Percentiles rank a stretch among this genome's conserved stretches.
phyloP scores from a whole-genome alignment of 1,140 invertebrate genomes.

The Tetragnatha versicolor region DNA sequence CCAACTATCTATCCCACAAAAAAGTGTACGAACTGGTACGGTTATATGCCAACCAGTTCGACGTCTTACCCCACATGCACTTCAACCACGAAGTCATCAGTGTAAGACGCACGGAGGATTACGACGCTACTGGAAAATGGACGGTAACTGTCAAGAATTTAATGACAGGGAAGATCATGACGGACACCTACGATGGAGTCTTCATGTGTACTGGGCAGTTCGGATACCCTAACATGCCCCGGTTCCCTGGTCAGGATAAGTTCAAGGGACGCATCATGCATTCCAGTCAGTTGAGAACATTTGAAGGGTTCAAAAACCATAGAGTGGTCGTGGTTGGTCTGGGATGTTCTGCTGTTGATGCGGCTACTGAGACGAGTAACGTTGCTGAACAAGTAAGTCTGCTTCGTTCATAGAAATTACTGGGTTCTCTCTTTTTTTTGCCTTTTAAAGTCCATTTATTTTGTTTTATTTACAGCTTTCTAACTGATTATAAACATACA shows the following conservation, averaged over 20 bases:
- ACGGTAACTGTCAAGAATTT: slow-evolving; percentile 60
- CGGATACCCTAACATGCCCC: slow-evolving; percentile 60
- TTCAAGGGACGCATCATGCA: slow-evolving; percentile 62
- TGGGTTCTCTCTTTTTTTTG: neutral
- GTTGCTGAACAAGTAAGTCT: slow-evolving; percentile 47
- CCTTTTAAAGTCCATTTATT: neutral
- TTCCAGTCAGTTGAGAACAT: slow-evolving; percentile 61
- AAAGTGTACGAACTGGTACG: slow-evolving; percentile 61
- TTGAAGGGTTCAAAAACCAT: slow-evolving; percentile 60
- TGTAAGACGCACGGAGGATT: slow-evolving; percentile 60
- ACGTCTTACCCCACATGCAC: slow-evolving; percentile 44
- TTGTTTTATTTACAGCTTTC: neutral
- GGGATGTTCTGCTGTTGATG: slow-evolving; percentile 61
- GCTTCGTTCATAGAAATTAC: neutral
- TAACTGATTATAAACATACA: no score
- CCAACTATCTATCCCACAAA: slow-evolving; percentile 63
- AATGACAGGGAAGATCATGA: slow-evolving; percentile 25
- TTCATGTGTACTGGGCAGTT: slow-evolving; percentile 61
- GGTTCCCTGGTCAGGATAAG: slow-evolving; percentile 58
- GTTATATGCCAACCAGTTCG: slow-evolving; percentile 60
- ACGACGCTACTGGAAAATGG: slow-evolving; percentile 63
- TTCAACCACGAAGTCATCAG: slow-evolving; percentile 48
- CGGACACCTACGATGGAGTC: slow-evolving; percentile 51
- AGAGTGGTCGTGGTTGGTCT: slow-evolving; percentile 62
- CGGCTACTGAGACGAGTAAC: slow-evolving; percentile 54